These are phyloP conservation scores for Oncorhynchus mykiss DNA, from an alignment of 2,113 vertebrate genomes.

Conservation along the genomic window DNA sequence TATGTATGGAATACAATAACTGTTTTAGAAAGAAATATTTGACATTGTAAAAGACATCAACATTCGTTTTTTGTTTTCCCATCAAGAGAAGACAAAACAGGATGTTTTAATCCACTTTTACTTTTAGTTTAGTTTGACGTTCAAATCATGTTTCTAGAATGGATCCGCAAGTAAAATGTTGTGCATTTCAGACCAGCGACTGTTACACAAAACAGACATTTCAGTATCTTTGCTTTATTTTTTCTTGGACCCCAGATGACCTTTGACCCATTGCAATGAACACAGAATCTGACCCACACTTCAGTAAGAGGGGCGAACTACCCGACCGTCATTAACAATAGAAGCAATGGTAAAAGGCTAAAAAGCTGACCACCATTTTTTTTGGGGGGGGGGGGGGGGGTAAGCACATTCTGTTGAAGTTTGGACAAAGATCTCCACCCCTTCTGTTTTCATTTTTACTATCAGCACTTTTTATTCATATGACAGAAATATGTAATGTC, in stretches of 20 bases:
- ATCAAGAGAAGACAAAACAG: slow-evolving; percentile 19
- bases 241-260: slow-evolving; percentile 67
- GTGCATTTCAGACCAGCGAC: slow-evolving; percentile 83
- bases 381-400: neutral
- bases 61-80: too few species aligned
- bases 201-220: slow-evolving; percentile 39
- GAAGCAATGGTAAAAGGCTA: slow-evolving; percentile 39
- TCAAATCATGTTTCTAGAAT: slow-evolving; percentile 75
- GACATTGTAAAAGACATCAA: neutral
- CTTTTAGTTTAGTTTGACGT: slow-evolving; percentile 66
- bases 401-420: slow-evolving; percentile 11
- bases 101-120: slow-evolving; percentile 77
- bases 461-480: neutral
- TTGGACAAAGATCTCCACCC: slow-evolving; percentile 38
- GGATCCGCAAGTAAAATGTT: slow-evolving; percentile 78
- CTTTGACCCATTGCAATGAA: slow-evolving; percentile 72
- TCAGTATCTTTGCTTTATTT: slow-evolving; percentile 67
- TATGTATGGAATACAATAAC: too few species aligned
- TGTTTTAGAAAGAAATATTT: neutral
- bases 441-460: neutral
- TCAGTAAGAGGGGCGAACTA: slow-evolving; percentile 38
- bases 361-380: slow-evolving; percentile 28
- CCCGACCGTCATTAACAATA: slow-evolving; percentile 30
- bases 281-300: slow-evolving; percentile 48
- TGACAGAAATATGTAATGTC: neutral